These are phyloP conservation scores for Cosmopolites sordidus DNA, from an alignment of 2,888 invertebrate species.

Conservation along the genomic window DNA sequence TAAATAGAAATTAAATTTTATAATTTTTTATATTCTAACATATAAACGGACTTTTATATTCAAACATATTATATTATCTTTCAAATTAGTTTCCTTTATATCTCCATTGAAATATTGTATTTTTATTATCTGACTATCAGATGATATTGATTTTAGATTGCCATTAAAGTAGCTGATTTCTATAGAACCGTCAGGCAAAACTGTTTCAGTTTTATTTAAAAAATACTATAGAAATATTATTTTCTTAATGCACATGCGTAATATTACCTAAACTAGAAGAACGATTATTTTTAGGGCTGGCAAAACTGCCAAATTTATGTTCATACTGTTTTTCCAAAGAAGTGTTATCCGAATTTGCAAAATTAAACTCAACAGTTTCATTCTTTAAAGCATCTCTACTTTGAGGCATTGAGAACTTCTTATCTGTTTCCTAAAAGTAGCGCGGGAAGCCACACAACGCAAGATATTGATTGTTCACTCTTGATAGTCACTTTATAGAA, in stretches of 20 bases:
- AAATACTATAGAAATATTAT: conserved; percentile 10
- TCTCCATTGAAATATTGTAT: conserved; percentile 80
- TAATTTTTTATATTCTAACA: too few species aligned
- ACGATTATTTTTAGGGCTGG: conserved; percentile 23
- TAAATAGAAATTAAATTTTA: too few species aligned
- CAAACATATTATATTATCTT: conserved; percentile 59
- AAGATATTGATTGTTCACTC: too few species aligned
- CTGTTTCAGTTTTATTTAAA: conserved; percentile 54
- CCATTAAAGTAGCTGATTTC: conserved; percentile 46
- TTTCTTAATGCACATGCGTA: neutral
- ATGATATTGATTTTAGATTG: conserved; percentile 63
- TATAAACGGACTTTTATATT: too few species aligned
- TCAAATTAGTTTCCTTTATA: conserved; percentile 74
- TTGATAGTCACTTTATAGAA: too few species aligned
- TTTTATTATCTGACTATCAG: conserved; percentile 76
- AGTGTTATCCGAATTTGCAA: conserved; percentile 27
- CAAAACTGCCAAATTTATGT: conserved; percentile 33
- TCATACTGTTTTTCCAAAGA: conserved; percentile 37
- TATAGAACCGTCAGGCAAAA: conserved; percentile 70
- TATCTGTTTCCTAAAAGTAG: neutral
- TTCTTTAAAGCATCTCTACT: conserved; percentile 1
- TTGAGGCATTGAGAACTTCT: neutral
- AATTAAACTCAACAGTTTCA: conserved; percentile 18
- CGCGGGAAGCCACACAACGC: too few species aligned
- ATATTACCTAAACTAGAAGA: conserved; percentile 17